These are phyloP conservation scores for Morelia viridis DNA, from an alignment of 2,797 vertebrate genomes.

Conservation along the genomic window DNA sequence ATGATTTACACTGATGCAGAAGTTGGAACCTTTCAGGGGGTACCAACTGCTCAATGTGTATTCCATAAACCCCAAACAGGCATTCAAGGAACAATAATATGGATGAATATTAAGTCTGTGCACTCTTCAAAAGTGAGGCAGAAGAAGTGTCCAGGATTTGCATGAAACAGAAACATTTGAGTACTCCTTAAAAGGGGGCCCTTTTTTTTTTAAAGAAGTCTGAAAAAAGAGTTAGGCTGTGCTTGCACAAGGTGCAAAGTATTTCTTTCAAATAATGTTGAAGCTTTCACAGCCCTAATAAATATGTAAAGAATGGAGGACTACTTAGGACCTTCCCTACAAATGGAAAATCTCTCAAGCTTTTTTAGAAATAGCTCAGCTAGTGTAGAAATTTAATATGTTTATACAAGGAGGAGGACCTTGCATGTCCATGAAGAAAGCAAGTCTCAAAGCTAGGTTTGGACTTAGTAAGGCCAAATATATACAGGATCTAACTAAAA, in stretches of 20 bases:
- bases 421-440: neutral
- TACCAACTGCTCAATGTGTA: neutral
- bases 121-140: neutral
- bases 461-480: neutral
- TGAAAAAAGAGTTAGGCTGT: neutral
- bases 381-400: neutral
- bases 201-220: neutral
- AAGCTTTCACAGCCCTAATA: neutral
- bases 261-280: neutral
- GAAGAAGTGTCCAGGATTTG: neutral
- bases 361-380: neutral
- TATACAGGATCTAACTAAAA: neutral
- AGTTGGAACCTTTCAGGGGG: neutral
- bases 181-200: neutral
- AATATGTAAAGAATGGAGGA: neutral
- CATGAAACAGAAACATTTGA: neutral
- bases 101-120: neutral
- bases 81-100: neutral
- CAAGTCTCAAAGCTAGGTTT: neutral
- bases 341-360: neutral
- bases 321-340: neutral
- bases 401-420: neutral
- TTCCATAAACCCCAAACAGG: neutral
- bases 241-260: neutral
- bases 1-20: neutral